These are phyloP conservation scores for Sebastes iracundus DNA, from an alignment of 2,797 vertebrate genomes.

Conservation along the genomic window DNA sequence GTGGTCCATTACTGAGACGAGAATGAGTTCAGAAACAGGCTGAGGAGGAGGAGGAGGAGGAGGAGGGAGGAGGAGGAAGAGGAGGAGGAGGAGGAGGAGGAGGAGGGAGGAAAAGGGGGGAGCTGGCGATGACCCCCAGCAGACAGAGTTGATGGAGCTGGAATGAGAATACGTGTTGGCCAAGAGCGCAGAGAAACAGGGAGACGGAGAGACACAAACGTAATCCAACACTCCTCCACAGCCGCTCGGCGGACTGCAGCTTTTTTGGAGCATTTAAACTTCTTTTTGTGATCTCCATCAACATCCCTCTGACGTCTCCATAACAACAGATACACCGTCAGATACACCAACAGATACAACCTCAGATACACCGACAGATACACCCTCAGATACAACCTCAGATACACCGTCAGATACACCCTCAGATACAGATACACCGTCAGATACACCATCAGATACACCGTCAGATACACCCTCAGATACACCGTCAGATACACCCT, in stretches of 20 bases:
- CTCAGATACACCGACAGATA: too few species aligned
- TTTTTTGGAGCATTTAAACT: slow-evolving; percentile 20
- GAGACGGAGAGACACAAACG: slow-evolving; percentile 13
- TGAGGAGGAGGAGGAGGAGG: slow-evolving; percentile 25
- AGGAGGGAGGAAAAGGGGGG: neutral
- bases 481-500: too few species aligned
- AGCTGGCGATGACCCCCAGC: slow-evolving; percentile 77
- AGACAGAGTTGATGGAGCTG: slow-evolving; percentile 77
- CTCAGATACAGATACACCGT: too few species aligned
- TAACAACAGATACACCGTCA: neutral
- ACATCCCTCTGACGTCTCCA: slow-evolving; percentile 23
- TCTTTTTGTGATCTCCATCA: slow-evolving; percentile 45
- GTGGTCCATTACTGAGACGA: slow-evolving; percentile 73
- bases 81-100: slow-evolving; percentile 15
- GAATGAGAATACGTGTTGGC: slow-evolving; percentile 71
- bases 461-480: rapidly evolving
- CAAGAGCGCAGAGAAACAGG: slow-evolving; percentile 55
- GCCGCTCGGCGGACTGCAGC: neutral
- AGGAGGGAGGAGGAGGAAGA: slow-evolving; percentile 21
- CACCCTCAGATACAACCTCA: rapidly evolving
- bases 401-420: too few species aligned
- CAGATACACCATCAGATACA: too few species aligned
- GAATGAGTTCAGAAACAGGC: slow-evolving; percentile 63
- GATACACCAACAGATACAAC: too few species aligned
- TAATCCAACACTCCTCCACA: slow-evolving; percentile 38